Percentiles rank a stretch among this genome's conserved stretches.
Conservation (phyloP, 2,797 vertebrate genomes). For the Telmatherina bonti region DNA sequence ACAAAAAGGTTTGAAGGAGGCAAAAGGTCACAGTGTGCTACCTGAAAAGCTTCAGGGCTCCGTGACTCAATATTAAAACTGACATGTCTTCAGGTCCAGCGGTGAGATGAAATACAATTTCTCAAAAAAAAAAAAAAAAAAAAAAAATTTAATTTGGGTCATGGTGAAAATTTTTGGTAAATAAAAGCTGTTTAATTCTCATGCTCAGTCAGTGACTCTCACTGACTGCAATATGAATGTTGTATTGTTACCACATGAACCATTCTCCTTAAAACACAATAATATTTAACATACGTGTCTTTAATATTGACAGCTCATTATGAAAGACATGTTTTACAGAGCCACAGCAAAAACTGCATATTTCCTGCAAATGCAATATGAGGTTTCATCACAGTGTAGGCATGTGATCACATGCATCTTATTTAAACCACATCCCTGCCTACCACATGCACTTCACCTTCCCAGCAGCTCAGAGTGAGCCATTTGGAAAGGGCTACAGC, state of each 20-base stretch:
- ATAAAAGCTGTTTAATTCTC: background rate
- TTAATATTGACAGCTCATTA: too few species aligned
- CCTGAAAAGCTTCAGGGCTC: background rate
- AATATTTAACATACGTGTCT: too few species aligned
- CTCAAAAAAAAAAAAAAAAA: background rate
- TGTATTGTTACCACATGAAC: background rate
- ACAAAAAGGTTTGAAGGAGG: background rate
- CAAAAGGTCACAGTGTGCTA: background rate
- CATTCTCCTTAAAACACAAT: background rate
- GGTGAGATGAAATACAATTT: background rate
- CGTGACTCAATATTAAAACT: background rate
- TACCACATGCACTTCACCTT: slow-evolving; percentile 11
- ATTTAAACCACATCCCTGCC: slow-evolving; percentile 10
- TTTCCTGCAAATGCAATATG: background rate
- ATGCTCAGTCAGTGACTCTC: background rate
- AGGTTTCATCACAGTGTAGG: background rate
- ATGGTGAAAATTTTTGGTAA: too few species aligned
- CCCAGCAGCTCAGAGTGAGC: slow-evolving; percentile 2
- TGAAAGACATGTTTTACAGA: background rate
- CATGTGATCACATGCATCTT: background rate
- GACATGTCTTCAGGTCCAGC: background rate
- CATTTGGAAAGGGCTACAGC: slow-evolving; percentile 41
- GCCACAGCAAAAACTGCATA: background rate
- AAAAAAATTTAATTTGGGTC: too few species aligned
- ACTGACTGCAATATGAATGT: background rate